Percentiles rank a stretch among this genome's conserved stretches.
These are phyloP conservation scores for Athalia cordata DNA, from an alignment of 2,888 invertebrate species.

Conservation along the genomic window DNA sequence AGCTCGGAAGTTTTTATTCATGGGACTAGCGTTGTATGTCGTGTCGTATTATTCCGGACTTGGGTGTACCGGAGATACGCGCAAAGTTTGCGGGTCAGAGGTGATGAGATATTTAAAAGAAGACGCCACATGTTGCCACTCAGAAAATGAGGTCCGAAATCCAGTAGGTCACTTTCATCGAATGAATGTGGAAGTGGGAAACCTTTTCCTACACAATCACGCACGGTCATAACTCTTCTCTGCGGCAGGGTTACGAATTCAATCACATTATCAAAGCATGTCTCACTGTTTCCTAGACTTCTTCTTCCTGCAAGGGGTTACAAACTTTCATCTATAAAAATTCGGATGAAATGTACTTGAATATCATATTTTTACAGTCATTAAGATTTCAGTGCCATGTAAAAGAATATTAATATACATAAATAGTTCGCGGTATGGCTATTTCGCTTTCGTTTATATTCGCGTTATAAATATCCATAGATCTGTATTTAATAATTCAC, in stretches of 20 bases:
- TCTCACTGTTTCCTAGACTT: neutral
- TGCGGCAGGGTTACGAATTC: neutral
- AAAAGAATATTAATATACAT: no score
- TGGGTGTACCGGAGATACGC: neutral
- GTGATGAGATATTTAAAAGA: conserved; percentile 12
- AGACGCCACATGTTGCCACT: neutral
- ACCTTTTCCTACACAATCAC: neutral
- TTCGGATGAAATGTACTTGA: no score
- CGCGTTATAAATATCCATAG: no score
- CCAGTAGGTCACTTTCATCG: neutral
- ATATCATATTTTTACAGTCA: no score
- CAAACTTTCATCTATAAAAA: no score
- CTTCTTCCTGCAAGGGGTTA: neutral
- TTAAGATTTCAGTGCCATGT: no score
- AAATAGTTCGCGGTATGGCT: no score
- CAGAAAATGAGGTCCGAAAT: neutral
- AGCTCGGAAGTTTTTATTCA: no score
- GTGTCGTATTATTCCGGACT: no score
- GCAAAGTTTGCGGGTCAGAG: neutral
- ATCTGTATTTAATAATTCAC: no score
- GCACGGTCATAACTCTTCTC: neutral
- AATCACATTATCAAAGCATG: conserved; percentile 13
- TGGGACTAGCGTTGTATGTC: no score
- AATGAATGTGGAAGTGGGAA: neutral
- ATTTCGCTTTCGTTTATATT: no score